Conservation (phyloP, 2,888 invertebrate species). For the Erebia ligea region DNA sequence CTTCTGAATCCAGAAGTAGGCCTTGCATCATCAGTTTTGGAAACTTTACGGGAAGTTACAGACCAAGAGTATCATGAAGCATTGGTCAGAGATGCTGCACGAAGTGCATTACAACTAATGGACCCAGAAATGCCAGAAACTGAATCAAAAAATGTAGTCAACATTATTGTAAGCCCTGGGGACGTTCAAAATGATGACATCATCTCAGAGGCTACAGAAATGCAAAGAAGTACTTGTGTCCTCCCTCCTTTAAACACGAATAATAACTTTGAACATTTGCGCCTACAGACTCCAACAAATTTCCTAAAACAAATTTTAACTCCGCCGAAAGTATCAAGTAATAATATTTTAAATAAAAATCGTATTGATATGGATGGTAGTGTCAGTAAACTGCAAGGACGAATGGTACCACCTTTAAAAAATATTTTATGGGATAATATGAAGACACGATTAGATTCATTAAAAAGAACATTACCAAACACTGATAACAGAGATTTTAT, state of each 20-base stretch:
- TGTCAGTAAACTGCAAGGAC: conserved; percentile 60
- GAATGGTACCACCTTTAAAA: conserved; percentile 41
- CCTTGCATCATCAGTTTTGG: conserved; percentile 69
- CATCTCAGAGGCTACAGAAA: conserved; percentile 57
- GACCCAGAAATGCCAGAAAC: conserved; percentile 47
- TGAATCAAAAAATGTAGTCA: conserved; percentile 57
- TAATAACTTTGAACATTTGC: conserved; percentile 38
- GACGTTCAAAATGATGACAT: conserved; percentile 45
- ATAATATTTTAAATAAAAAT: conserved; percentile 39
- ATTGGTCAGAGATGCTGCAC: conserved; percentile 66
- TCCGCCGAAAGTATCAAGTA: conserved; percentile 42
- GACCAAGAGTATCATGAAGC: conserved; percentile 73
- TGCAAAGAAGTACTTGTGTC: conserved; percentile 57
- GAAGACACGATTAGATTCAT: conserved; percentile 31
- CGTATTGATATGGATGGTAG: conserved; percentile 57
- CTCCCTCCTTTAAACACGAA: conserved; percentile 48
- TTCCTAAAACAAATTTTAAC: conserved; percentile 47
- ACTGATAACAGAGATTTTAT: conserved; percentile 8
- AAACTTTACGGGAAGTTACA: conserved; percentile 69
- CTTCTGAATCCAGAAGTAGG: conserved; percentile 72
- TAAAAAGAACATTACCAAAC: conserved; percentile 33
- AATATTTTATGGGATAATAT: conserved; percentile 32
- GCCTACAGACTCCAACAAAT: conserved; percentile 44
- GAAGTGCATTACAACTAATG: conserved; percentile 46
- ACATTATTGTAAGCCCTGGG: conserved; percentile 58